phyloP scores from a whole-genome alignment of 1,140 invertebrate genomes.

The Drosophila punjabiensis region DNA sequence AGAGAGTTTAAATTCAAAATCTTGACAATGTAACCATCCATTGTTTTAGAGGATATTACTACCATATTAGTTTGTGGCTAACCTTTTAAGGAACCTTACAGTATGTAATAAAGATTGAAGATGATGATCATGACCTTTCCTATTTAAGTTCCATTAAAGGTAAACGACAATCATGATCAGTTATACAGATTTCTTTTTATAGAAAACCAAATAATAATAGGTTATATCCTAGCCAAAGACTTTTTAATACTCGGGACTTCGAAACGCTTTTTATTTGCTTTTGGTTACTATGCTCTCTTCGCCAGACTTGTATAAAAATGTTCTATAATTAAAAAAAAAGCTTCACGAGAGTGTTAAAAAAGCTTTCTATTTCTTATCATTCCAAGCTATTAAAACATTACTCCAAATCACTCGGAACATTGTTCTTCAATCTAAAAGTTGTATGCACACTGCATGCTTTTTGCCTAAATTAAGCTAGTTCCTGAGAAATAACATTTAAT shows the following conservation, averaged over 20 bases:
- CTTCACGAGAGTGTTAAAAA: not conserved
- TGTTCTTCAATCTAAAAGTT: not conserved
- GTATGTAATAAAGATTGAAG: no score
- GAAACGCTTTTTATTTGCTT: not conserved
- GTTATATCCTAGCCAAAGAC: no score
- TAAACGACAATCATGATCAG: not conserved
- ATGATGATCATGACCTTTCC: no score
- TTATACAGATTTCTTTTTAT: no score
- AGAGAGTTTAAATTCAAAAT: not conserved
- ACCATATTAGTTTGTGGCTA: no score
- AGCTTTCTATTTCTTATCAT: conserved; percentile 3
- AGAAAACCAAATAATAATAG: no score
- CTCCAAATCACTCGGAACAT: not conserved
- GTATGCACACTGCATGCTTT: not conserved
- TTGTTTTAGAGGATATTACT: not conserved
- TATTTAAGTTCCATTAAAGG: not conserved
- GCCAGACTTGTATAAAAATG: not conserved
- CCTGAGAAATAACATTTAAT: not conserved
- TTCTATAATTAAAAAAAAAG: not conserved
- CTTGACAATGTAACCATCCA: not conserved
- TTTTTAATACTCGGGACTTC: no score
- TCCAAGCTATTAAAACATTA: not conserved
- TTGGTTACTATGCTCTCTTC: conserved; percentile 1
- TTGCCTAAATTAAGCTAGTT: not conserved
- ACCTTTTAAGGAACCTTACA: no score